phyloP scores from a whole-genome alignment of 2,113 vertebrate species.

The Procapra przewalskii region DNA sequence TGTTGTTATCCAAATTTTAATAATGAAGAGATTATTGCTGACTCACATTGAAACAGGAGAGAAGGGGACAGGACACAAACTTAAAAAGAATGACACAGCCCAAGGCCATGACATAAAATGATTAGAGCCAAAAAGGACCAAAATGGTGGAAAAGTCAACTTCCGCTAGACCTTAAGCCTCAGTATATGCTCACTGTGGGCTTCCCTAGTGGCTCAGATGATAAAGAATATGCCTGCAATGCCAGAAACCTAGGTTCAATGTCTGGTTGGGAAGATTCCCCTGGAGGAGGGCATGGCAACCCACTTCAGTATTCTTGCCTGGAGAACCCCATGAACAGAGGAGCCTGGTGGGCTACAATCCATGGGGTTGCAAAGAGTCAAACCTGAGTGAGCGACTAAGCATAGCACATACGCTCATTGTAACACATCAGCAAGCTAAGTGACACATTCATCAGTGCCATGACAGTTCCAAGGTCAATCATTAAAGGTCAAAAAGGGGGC shows the following conservation, averaged over 20 bases:
- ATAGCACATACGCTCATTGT: background rate
- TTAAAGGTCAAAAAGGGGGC: background rate
- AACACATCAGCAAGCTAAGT: background rate
- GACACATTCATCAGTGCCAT: background rate
- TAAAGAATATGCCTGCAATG: background rate
- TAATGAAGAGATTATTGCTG: background rate
- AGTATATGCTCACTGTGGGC: background rate
- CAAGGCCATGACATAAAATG: background rate
- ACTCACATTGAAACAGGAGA: background rate
- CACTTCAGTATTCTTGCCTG: background rate
- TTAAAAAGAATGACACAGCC: background rate
- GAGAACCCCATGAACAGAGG: background rate
- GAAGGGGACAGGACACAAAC: background rate
- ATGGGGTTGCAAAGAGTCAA: background rate
- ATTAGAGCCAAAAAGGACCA: background rate
- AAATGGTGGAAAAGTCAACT: background rate
- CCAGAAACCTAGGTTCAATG: background rate
- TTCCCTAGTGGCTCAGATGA: rapidly evolving
- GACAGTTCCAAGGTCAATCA: background rate
- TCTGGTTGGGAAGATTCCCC: background rate
- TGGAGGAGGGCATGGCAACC: background rate
- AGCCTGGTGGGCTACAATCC: background rate
- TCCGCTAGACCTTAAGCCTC: background rate
- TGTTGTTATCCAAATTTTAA: background rate
- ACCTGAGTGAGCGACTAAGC: background rate